Base-by-base conservation (phyloP, 2,888 invertebrate species). In the Leptinotarsa tumamoca region DNA sequence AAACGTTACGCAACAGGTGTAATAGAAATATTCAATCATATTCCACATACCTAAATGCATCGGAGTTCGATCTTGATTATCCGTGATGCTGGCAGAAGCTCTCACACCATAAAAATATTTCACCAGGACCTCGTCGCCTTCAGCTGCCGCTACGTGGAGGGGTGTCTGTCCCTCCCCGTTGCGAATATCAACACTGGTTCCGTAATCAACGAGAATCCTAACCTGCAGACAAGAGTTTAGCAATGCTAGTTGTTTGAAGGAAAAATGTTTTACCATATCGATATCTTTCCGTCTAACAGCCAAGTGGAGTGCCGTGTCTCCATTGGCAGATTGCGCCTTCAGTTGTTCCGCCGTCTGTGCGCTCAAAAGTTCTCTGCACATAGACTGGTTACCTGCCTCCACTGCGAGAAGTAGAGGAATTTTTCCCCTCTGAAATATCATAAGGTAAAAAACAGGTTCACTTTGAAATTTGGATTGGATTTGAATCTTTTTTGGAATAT, bases 41-140 rank as follows among this genome's bases (percentile, higher is more conserved):
- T 71, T 43, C 23, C 21, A 68, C 49, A 50, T 71, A 80, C 80
- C 80, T 67, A 83, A 77, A 80, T 83, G 83, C 83, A 83, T 83
- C 0, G 99, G 98, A 2, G 98, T 98, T 67, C 98, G 94, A 90
- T 99, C 99, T 91, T 97, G 97, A 88, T 97, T 96, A 89, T 99
- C 99, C 74, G 95, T 93, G 83, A 98, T 94, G 82, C 96, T 95
- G 4, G 99, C 98, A 82, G 97, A 97, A 17, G 98, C 99, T 83
- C 97, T 93, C 73, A 97, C 95, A 68, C 96, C 95, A 87, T 98
- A 97, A 88, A 99, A 96, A 89, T 97, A 97, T 88, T 98, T 98
- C 66, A 99, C 95, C 79, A 98, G 90, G 0, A 94, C 92, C 86
- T 99, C 98, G 86, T 99, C 98, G 0, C 99, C 99, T 86, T 97